Evolutionary conservation across 2,888 invertebrate species (phyloP), one percentile per base, ranked within the genome.

Genomic region (Gastrophysa polygoni): DNA sequence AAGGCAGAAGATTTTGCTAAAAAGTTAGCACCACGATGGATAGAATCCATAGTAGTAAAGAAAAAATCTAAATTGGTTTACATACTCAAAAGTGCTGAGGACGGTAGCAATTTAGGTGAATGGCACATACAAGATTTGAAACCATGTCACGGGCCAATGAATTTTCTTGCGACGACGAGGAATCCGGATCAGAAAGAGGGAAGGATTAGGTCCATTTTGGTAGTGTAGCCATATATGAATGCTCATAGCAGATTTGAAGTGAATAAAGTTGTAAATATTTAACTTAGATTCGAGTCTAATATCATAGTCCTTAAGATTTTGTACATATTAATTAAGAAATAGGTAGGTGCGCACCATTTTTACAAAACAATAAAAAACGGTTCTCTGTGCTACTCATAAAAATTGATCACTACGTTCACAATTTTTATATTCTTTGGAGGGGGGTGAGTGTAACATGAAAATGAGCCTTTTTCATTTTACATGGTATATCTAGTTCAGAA

Each of bases 401-500:
- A 32, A 32, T 32, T 32, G 10, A 8, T 32, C 29, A 32, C 29
- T 32, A 32, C 10, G 29, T 32, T 32, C 29, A 32, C 29, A 32
- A 32, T 32, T 8, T 32, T 32, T 32, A 32, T 32, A 32, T 32
- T 32, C 29, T 32, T 10, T 10, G 29, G 29, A 32, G 29, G 29
- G 10, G 29, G 29, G 29, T 32, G 10, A 8, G 29, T 32, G 29
- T 32, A 32, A 32, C 29, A 32, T 32, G 29, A 32, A 32, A 32
- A 8, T 32, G 5, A 10, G 10, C 29, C 29, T 8, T 8, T 32
- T 32, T 32, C 29, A 32, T 32, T 10, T 32, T 32, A 32, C 29
- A 32, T 4, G 29, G 29, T 32, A 32, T 14, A 57, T 16, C 17
- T 38, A 32, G 49, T 65, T 55, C 64, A 57, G 55, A 55, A 18